These are phyloP conservation scores for Hafferia zeledoni DNA, from an alignment of 2,797 vertebrate genomes.

Conservation along the genomic window DNA sequence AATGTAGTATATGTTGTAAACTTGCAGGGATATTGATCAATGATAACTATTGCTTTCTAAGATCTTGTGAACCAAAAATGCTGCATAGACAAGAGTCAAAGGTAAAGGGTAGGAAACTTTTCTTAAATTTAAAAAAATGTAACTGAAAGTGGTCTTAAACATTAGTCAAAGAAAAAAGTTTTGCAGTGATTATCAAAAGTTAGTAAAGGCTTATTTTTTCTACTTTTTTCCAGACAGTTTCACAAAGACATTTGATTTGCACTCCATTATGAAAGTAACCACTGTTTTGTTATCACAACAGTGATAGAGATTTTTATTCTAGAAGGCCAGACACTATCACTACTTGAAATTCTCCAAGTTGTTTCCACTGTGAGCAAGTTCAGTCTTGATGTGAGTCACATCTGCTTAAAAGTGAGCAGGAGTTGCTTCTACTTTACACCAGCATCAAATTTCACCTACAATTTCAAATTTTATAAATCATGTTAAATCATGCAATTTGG, in stretches of 20 bases:
- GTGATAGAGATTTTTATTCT: slow-evolving; percentile 34
- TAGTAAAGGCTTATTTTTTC: not conserved
- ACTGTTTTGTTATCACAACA: not conserved
- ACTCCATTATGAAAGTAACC: not conserved
- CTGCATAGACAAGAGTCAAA: not conserved
- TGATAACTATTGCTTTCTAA: not conserved
- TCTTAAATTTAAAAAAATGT: not conserved
- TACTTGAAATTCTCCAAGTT: slow-evolving; percentile 51
- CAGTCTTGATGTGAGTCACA: not conserved
- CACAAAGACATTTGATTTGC: not conserved
- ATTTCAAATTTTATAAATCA: not conserved
- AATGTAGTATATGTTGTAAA: not conserved
- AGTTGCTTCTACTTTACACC: not conserved
- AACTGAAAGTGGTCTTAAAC: not conserved
- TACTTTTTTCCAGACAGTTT: not conserved
- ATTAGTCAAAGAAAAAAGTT: not conserved
- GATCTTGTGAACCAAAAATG: not conserved
- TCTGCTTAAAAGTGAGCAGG: slow-evolving; percentile 8
- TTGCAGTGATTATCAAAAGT: not conserved
- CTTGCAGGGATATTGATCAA: not conserved
- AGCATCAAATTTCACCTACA: not conserved
- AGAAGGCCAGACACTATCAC: not conserved
- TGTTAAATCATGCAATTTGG: not conserved
- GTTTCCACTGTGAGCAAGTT: slow-evolving; percentile 53
- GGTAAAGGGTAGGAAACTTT: not conserved